These are phyloP conservation scores for Mythimna albipuncta DNA, from an alignment of 2,888 invertebrate species.

Conservation along the genomic window DNA sequence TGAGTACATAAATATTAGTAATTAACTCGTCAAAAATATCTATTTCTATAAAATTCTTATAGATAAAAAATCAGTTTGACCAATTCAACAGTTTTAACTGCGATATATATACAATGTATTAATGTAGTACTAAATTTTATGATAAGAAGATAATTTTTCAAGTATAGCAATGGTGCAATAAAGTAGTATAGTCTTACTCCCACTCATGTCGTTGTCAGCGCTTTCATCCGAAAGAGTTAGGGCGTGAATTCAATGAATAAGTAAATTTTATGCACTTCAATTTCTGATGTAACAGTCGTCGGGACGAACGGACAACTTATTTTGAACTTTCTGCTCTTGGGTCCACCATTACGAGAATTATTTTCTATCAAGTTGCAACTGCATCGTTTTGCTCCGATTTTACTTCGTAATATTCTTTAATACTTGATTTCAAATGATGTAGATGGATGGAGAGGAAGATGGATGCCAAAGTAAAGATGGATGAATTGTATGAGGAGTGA, in stretches of 20 bases:
- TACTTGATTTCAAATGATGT: not conserved
- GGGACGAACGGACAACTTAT: constrained; percentile 57
- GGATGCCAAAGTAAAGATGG: no score
- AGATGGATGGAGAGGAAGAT: no score
- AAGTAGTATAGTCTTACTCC: constrained; percentile 12
- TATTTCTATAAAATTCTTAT: no score
- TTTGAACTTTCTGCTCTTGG: constrained; percentile 54
- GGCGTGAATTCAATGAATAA: constrained; percentile 64
- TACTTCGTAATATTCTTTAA: constrained; percentile 17
- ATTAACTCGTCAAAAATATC: no score
- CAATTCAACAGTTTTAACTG: no score
- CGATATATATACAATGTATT: not conserved
- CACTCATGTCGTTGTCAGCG: constrained; percentile 26
- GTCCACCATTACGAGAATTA: constrained; percentile 50
- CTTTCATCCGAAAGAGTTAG: constrained; percentile 39
- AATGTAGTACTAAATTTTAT: not conserved
- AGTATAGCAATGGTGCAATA: constrained; percentile 16
- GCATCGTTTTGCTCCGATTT: constrained; percentile 50
- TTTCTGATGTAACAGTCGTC: constrained; percentile 53
- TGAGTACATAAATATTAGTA: no score
- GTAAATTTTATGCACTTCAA: constrained; percentile 65
- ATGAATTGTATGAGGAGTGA: no score
- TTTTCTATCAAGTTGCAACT: constrained; percentile 56
- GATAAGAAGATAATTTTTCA: not conserved
- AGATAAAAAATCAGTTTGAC: no score